These are phyloP conservation scores for Mionectes macconnelli DNA, from an alignment of 2,113 vertebrate genomes.

Conservation along the genomic window DNA sequence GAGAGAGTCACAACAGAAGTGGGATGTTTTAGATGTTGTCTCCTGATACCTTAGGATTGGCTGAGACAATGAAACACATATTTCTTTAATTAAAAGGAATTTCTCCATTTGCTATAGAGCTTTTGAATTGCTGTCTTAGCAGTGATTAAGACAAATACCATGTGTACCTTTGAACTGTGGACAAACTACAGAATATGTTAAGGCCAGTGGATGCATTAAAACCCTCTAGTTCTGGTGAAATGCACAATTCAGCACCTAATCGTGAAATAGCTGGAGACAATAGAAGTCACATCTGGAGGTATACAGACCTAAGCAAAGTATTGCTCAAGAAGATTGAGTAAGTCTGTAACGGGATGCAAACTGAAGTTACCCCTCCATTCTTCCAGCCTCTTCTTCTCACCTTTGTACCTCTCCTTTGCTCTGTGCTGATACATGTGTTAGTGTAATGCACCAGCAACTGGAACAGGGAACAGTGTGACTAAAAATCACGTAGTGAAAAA, in stretches of 20 bases:
- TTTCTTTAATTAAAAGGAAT: neutral
- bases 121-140: neutral
- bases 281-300: neutral
- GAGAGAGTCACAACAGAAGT: neutral
- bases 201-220: neutral
- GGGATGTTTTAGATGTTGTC: fast-evolving
- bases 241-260: neutral
- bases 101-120: neutral
- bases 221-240: neutral
- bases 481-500: neutral
- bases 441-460: neutral
- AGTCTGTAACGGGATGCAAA: neutral
- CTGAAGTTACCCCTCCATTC: neutral
- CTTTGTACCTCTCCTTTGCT: neutral
- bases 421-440: neutral
- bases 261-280: neutral
- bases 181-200: neutral
- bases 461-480: neutral
- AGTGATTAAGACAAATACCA: neutral
- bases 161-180: fast-evolving
- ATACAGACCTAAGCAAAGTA: neutral
- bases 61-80: neutral
- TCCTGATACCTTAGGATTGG: neutral
- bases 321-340: neutral
- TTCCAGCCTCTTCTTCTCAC: neutral